Evolutionary conservation across 2,113 vertebrate genomes (phyloP).

Genomic region (Ceyx margarethae): DNA sequence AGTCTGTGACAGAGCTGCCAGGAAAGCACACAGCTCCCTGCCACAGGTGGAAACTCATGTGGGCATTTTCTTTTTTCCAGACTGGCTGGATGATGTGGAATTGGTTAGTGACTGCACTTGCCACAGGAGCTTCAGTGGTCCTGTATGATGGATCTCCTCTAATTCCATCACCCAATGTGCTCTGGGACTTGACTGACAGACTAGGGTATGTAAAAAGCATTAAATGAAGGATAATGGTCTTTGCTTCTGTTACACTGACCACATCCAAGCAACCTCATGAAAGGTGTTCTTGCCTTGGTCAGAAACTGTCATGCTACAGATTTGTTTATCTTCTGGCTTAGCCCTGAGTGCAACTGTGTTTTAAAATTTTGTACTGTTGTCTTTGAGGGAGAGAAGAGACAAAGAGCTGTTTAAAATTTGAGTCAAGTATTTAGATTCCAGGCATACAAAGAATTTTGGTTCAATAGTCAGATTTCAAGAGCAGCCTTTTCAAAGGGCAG

Average conservation of each 20-base stretch:
- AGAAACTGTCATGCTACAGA: neutral
- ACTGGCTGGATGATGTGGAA: constrained; percentile 99
- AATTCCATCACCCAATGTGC: constrained; percentile 85
- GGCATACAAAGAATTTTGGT: constrained; percentile 38
- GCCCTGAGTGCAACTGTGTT: neutral
- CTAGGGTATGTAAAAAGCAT: constrained; percentile 80
- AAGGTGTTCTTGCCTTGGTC: neutral
- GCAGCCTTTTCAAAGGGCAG: constrained; percentile 40
- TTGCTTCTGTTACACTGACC: neutral
- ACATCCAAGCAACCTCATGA: neutral
- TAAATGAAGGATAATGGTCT: accelerated
- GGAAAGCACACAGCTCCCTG: neutral
- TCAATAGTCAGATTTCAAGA: constrained; percentile 38
- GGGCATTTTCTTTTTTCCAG: constrained; percentile 55
- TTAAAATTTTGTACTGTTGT: neutral
- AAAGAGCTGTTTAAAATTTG: constrained; percentile 11
- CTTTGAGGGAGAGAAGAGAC: neutral
- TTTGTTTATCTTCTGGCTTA: neutral
- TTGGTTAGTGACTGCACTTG: constrained; percentile 89
- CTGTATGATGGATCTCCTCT: constrained; percentile 95
- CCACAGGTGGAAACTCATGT: neutral
- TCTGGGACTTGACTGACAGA: constrained; percentile 94
- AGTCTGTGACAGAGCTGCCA: neutral
- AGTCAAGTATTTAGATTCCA: neutral
- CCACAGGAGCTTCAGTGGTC: constrained; percentile 89